phyloP scores from a whole-genome alignment of 2,113 vertebrate genomes.

The Scatophagus argus region DNA sequence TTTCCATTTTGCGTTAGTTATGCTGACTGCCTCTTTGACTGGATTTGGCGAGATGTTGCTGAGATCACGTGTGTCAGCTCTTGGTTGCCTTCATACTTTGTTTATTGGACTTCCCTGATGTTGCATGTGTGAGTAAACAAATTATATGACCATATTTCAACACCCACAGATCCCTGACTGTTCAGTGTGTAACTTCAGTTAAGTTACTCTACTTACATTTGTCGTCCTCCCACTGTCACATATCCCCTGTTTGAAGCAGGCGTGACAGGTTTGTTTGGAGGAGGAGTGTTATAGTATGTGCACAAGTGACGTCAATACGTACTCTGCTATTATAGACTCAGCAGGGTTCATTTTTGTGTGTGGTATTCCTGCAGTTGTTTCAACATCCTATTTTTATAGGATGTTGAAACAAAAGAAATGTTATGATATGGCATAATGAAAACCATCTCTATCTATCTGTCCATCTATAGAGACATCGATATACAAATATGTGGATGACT shows the following conservation, averaged over 20 bases:
- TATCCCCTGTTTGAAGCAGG: not conserved
- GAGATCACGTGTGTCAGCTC: not conserved
- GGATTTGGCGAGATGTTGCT: not conserved
- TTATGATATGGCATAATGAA: not conserved
- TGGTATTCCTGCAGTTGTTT: not conserved
- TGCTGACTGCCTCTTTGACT: not conserved
- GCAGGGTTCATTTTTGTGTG: conserved; percentile 13
- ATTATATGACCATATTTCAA: conserved; percentile 11
- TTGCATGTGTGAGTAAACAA: conserved; percentile 8
- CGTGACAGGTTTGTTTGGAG: not conserved
- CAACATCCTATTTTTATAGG: too few relatives aligned
- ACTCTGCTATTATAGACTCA: conserved; percentile 1
- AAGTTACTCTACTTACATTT: too few relatives aligned
- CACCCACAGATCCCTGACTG: not conserved
- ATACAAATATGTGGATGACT: too few relatives aligned
- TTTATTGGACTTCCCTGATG: conserved; percentile 4
- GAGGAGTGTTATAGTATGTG: not conserved
- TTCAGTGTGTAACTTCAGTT: not conserved
- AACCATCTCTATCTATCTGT: too few relatives aligned
- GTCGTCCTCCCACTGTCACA: not conserved
- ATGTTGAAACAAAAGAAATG: not conserved
- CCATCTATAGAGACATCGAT: too few relatives aligned
- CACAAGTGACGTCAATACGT: not conserved
- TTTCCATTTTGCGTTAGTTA: not conserved
- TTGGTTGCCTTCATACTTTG: not conserved